Percentiles rank a stretch among this genome's conserved stretches.
These are phyloP conservation scores for Columba guinea DNA, from an alignment of 2,797 vertebrate genomes.

Conservation along the genomic window DNA sequence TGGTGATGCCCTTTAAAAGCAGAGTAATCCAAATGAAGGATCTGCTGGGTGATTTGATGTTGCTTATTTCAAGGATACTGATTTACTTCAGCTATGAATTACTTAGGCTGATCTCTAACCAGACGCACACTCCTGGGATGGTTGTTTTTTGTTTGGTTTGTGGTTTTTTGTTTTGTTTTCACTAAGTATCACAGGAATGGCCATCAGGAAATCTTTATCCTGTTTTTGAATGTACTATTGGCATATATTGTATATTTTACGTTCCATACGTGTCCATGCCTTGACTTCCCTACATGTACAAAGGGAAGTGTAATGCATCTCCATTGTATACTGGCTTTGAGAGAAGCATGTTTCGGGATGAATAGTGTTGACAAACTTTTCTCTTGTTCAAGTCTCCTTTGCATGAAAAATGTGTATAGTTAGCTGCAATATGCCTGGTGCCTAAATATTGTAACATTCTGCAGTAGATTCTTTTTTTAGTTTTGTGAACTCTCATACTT, in stretches of 20 bases:
- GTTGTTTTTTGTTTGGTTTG: not conserved
- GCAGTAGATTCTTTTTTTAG: not conserved
- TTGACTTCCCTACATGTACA: not conserved
- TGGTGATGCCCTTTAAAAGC: not conserved
- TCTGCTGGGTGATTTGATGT: not conserved
- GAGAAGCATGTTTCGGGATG: not conserved
- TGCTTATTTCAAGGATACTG: not conserved
- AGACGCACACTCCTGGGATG: not conserved
- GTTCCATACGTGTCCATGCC: accelerated
- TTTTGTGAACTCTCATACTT: conserved; percentile 6
- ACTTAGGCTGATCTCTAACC: not conserved
- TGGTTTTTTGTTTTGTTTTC: not conserved
- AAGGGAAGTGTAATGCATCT: not conserved
- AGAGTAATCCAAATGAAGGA: not conserved
- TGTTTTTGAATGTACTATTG: not conserved
- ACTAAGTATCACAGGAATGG: not conserved
- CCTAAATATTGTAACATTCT: conserved; percentile 33
- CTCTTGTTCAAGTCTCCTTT: not conserved
- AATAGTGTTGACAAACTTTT: not conserved
- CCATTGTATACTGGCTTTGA: not conserved
- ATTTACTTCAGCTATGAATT: not conserved
- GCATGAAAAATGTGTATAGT: not conserved
- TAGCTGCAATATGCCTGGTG: conserved; percentile 38
- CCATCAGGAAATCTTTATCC: not conserved
- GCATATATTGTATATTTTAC: not conserved